Evolutionary conservation across 2,797 vertebrate species (phyloP).

Genomic region (Epinephelus malabaricus): DNA sequence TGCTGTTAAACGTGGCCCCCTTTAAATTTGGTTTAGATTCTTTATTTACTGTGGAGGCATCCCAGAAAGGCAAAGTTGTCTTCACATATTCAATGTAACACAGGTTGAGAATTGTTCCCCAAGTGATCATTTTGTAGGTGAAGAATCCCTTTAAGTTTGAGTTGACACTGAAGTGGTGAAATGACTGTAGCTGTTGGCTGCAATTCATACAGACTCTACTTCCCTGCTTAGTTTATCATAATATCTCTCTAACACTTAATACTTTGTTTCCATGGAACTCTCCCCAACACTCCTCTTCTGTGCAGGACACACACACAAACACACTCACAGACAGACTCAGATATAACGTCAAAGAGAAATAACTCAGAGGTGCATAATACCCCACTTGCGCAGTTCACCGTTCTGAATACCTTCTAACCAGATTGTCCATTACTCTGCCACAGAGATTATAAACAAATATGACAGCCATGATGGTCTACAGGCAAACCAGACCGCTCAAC

Average conservation of each 20-base stretch:
- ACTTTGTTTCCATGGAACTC: constrained; percentile 27
- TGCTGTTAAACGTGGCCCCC: too few species aligned
- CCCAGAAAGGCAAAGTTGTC: too few species aligned
- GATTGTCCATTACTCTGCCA: constrained; percentile 65
- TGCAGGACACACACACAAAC: constrained; percentile 4
- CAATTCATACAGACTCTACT: neutral
- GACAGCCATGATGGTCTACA: constrained; percentile 75
- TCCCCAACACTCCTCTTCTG: neutral
- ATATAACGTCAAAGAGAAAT: constrained; percentile 49
- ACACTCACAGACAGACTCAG: neutral
- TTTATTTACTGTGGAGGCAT: too few species aligned
- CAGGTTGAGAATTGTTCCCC: too few species aligned
- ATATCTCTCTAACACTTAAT: constrained; percentile 16
- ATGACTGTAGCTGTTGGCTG: constrained; percentile 14
- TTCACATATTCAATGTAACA: too few species aligned
- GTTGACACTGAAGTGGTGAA: constrained; percentile 19
- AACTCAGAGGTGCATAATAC: constrained; percentile 40
- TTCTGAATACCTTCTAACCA: constrained; percentile 52
- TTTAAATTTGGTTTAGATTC: too few species aligned
- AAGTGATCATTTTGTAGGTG: too few species aligned
- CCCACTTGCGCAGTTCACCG: constrained; percentile 25
- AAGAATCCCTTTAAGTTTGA: neutral
- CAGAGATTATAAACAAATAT: constrained; percentile 75
- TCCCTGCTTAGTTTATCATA: constrained; percentile 36
- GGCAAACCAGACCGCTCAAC: constrained; percentile 52